Base-by-base conservation (phyloP, 1,140 invertebrate species). In the Drosophila gunungcola region DNA sequence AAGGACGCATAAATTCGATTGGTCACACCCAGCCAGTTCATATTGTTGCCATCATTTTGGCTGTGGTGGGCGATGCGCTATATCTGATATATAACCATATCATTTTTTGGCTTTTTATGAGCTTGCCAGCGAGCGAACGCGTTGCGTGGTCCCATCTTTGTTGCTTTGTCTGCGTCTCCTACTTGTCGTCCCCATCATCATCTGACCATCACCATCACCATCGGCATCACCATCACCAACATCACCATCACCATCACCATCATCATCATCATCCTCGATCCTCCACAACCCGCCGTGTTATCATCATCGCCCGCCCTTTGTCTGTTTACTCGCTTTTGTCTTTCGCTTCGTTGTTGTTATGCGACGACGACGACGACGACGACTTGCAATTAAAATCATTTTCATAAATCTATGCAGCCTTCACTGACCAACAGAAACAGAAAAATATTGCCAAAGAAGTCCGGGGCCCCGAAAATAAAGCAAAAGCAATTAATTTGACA, bases 401-500 rank as follows among this genome's bases (percentile, higher is more conserved):
- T 76, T 65, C 76, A 84, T 84, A 84, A 80, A 82, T 86, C 83
- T 88, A 82, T 86, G 65, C 69, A 73, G 38, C 34, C 60, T 27
- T 27, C 52, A 32, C 21, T 39, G 49, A 52, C 32, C 32, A 36
- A 3, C 46, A 10, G 16, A 25, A 11, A 32, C 7, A 32, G 7
- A 32, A 32, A 32, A 0, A 32, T 5, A 25, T 25, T 32, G 58
- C 43, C 43, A 51, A 51, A 67, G 45, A 67, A 67, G 60, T 64
- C 43, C 36, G 27, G 25, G 4, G 6, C n/a, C 5, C 25, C 25
- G 51, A 67, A 42, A 49, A 41, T 16, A 51, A 67, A 84, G 63
- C 43, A 68, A 60, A 74, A 64, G 51, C 81, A 72, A 79, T 86
- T 88, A 72, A 88, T 88, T 82, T 86, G 78, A 86, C 83, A 81